phyloP scores from a whole-genome alignment of 2,888 invertebrate species.

The Sclerodermus sp. region DNA sequence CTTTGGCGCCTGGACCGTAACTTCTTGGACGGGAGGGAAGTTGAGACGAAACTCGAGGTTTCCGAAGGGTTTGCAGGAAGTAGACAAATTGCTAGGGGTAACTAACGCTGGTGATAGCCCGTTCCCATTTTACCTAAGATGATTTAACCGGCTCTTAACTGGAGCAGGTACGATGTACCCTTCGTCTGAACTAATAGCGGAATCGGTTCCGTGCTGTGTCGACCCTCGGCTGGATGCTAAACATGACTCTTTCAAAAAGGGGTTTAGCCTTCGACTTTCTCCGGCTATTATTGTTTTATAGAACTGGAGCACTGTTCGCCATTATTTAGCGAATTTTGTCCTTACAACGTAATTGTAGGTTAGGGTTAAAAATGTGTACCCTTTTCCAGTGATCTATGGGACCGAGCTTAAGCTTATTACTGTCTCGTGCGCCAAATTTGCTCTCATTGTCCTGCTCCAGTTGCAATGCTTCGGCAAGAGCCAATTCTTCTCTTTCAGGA shows the following conservation, averaged over 20 bases:
- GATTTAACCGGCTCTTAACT: slow-evolving; percentile 39
- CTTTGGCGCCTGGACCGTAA: too few species aligned
- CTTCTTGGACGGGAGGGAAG: too few species aligned
- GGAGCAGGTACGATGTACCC: slow-evolving; percentile 40
- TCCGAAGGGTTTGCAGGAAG: too few species aligned
- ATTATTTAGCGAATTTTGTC: slow-evolving; percentile 33
- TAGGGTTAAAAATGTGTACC: slow-evolving; percentile 51
- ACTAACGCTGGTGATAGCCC: slow-evolving; percentile 16
- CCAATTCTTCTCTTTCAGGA: slow-evolving; percentile 36
- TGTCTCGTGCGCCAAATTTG: slow-evolving; percentile 8
- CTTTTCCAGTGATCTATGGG: slow-evolving; percentile 44
- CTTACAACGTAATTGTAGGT: slow-evolving; percentile 49
- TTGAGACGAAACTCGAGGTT: too few species aligned
- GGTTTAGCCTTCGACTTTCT: slow-evolving; percentile 34
- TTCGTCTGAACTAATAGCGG: slow-evolving; percentile 24
- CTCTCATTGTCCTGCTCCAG: slow-evolving; percentile 40
- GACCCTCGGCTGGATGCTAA: slow-evolving; percentile 7
- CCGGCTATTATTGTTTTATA: slow-evolving; percentile 44
- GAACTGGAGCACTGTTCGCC: slow-evolving; percentile 43
- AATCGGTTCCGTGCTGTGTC: slow-evolving; percentile 18
- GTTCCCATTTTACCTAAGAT: slow-evolving; percentile 20
- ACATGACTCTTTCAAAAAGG: slow-evolving; percentile 38
- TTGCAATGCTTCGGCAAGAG: slow-evolving; percentile 46
- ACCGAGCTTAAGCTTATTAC: slow-evolving; percentile 12
- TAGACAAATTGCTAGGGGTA: too few species aligned